Conservation (phyloP, 2,797 vertebrate genomes). For the Mus minutoides region DNA sequence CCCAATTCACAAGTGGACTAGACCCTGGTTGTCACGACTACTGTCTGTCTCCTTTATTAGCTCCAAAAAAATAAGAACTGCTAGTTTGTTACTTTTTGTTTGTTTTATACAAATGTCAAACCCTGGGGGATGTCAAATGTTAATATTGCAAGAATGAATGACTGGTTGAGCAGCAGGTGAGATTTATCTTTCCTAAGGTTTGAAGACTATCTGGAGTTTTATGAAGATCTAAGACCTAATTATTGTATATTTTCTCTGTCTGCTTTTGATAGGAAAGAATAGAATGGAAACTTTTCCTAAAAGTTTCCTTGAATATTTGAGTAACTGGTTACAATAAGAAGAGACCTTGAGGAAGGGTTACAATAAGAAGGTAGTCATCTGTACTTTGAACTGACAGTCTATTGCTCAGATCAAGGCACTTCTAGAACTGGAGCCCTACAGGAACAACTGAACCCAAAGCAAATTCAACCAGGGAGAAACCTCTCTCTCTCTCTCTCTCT, state of each 20-base stretch:
- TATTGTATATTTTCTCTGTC: background rate
- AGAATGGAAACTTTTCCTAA: background rate
- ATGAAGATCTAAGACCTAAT: background rate
- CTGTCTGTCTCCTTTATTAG: background rate
- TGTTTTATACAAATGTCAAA: background rate
- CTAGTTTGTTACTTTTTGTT: background rate
- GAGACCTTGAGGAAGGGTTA: no score
- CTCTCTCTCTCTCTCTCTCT: background rate
- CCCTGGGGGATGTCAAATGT: background rate
- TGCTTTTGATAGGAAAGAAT: background rate
- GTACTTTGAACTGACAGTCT: no score
- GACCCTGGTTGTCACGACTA: background rate
- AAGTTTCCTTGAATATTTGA: background rate
- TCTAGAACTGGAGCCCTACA: background rate
- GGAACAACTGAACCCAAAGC: background rate
- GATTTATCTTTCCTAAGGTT: background rate
- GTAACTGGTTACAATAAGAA: background rate
- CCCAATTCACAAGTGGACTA: background rate
- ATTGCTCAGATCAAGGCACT: background rate
- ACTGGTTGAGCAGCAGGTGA: background rate
- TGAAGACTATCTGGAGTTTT: background rate
- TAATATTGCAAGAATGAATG: background rate
- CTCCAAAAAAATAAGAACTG: background rate
- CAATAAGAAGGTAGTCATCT: background rate
- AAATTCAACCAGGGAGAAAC: background rate